Percentiles rank a stretch among this genome's conserved stretches.
Conservation (phyloP, 2,888 invertebrate genomes). For the Antheraea yamamai region DNA sequence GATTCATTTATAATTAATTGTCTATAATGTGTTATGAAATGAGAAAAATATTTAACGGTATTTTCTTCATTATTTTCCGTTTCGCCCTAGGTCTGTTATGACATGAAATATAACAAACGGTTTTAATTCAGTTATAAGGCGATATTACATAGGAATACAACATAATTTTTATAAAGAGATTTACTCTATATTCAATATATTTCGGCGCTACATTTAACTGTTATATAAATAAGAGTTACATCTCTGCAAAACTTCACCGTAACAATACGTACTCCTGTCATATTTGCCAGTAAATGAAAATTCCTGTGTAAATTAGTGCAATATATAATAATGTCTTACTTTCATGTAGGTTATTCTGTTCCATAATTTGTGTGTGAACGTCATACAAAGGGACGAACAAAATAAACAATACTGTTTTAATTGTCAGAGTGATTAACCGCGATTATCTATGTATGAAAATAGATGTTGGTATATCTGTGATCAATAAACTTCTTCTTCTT, state of each 20-base stretch:
- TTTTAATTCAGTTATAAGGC: too few species aligned
- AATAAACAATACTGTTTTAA: neutral
- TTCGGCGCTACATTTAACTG: neutral
- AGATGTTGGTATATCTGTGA: too few species aligned
- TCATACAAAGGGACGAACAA: neutral
- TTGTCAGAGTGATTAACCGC: too few species aligned
- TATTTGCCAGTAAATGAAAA: neutral
- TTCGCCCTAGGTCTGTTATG: neutral
- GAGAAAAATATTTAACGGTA: neutral
- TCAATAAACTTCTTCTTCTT: too few species aligned
- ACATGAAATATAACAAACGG: neutral
- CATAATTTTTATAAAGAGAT: too few species aligned
- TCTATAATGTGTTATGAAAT: neutral
- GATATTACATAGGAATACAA: too few species aligned
- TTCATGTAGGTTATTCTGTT: too few species aligned
- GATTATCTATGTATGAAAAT: too few species aligned
- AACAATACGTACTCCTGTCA: neutral
- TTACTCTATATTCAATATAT: too few species aligned
- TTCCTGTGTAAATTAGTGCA: neutral
- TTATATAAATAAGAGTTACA: neutral
- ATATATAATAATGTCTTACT: neutral
- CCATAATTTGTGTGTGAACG: too few species aligned
- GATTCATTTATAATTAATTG: neutral
- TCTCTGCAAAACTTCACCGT: neutral
- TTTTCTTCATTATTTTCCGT: neutral